phyloP scores from a whole-genome alignment of 2,888 invertebrate species.

The Allophyes oxyacanthae region DNA sequence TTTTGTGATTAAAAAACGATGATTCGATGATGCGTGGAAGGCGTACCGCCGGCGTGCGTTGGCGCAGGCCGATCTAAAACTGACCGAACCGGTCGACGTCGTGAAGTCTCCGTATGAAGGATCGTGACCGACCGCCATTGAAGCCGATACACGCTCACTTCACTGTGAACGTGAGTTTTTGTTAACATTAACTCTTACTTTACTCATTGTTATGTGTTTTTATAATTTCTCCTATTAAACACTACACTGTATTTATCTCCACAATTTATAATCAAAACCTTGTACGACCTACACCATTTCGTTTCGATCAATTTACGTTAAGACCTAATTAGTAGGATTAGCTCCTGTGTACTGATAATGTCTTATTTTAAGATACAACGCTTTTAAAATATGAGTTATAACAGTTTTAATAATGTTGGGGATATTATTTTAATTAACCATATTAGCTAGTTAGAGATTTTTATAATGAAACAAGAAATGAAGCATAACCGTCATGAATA shows the following conservation, averaged over 20 bases:
- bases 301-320: conserved; percentile 8
- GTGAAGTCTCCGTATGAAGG: conserved; percentile 73
- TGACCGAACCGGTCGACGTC: conserved; percentile 81
- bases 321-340: conserved; percentile 32
- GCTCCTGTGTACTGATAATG: conserved; percentile 32
- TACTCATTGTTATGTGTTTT: conserved; percentile 54
- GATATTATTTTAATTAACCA: conserved; percentile 34
- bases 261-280: conserved; percentile 2
- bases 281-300: not conserved
- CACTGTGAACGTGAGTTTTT: conserved; percentile 51
- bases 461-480: conserved; percentile 9
- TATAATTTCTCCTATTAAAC: conserved; percentile 17
- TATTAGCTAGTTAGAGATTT: not conserved
- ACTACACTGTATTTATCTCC: not conserved
- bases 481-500: not conserved
- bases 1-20: conserved; percentile 67
- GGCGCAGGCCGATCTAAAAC: conserved; percentile 82
- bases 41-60: conserved; percentile 62
- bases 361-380: conserved; percentile 30
- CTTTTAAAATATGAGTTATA: conserved; percentile 40
- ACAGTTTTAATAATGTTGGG: conserved; percentile 22
- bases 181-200: conserved; percentile 49
- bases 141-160: conserved; percentile 59
- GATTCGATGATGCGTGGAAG: conserved; percentile 68
- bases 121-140: conserved; percentile 71